Conservation (phyloP, 2,888 invertebrate species). For the Hirtodrosophila cameraria region DNA sequence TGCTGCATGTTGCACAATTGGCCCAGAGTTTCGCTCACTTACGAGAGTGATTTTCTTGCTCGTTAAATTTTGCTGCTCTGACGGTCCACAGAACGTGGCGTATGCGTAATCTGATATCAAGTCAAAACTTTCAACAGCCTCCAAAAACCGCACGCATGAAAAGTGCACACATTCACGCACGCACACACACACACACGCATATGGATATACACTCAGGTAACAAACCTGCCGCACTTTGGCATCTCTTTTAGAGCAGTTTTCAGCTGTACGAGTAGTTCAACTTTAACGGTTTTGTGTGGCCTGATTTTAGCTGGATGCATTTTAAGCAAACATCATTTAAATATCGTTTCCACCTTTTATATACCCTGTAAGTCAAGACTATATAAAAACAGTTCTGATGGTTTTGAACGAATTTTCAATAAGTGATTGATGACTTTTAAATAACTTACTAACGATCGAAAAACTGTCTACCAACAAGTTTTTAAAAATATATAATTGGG, state of each 20-base stretch:
- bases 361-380: background rate
- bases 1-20: slow-evolving; percentile 27
- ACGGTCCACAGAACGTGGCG: slow-evolving; percentile 62
- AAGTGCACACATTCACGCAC: slow-evolving; percentile 12
- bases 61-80: slow-evolving; percentile 65
- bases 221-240: slow-evolving; percentile 11
- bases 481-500: too few relatives aligned
- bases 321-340: slow-evolving; percentile 40
- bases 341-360: slow-evolving; percentile 12
- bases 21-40: background rate
- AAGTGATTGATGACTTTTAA: too few relatives aligned
- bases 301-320: slow-evolving; percentile 31
- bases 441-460: too few relatives aligned
- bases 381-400: too few relatives aligned
- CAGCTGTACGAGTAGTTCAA: too few relatives aligned
- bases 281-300: slow-evolving; percentile 19
- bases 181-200: slow-evolving; percentile 14
- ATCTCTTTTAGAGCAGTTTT: slow-evolving; percentile 25
- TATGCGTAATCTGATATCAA: slow-evolving; percentile 73
- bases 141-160: slow-evolving; percentile 7
- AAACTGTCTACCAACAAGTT: too few relatives aligned
- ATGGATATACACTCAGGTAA: slow-evolving; percentile 1
- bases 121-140: slow-evolving; percentile 29
- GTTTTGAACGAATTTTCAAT: too few relatives aligned
- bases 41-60: slow-evolving; percentile 69